Conservation (phyloP, 2,797 vertebrate species). For the Chaetophractus vellerosus region DNA sequence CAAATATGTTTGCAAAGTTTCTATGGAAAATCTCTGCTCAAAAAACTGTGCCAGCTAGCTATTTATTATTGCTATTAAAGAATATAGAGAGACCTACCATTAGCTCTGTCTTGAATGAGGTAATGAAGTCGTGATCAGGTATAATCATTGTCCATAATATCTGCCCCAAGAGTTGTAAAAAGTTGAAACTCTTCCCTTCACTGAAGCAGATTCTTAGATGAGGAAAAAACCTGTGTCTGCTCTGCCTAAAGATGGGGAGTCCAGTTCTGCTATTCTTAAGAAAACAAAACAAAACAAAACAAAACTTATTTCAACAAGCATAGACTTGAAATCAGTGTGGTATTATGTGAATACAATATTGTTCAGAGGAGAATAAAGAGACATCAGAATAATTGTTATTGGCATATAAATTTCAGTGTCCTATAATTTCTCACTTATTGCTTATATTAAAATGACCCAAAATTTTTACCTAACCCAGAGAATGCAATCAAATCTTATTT, state of each 20-base stretch:
- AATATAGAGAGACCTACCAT: not conserved
- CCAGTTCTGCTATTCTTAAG: not conserved
- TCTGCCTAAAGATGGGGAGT: not conserved
- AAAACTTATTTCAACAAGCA: not conserved
- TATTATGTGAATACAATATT: not conserved
- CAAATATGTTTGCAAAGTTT: not conserved
- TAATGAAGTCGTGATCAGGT: not conserved
- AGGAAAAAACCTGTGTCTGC: not conserved
- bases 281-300: not conserved
- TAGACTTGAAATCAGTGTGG: not conserved
- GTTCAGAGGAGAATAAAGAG: not conserved
- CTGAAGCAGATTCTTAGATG: not conserved
- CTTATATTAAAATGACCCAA: conserved; percentile 1
- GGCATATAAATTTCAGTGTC: not conserved
- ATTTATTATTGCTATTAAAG: not conserved
- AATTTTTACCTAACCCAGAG: not conserved
- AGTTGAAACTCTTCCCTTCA: not conserved
- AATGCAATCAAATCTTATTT: not conserved
- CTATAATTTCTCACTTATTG: not conserved
- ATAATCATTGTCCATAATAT: not conserved
- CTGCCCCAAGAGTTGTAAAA: not conserved
- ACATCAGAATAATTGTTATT: not conserved
- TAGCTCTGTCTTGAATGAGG: not conserved
- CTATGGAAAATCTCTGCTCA: not conserved
- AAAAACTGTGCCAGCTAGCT: not conserved